Conservation (phyloP, 1,140 invertebrate genomes). For the Heliconius nattereri region DNA sequence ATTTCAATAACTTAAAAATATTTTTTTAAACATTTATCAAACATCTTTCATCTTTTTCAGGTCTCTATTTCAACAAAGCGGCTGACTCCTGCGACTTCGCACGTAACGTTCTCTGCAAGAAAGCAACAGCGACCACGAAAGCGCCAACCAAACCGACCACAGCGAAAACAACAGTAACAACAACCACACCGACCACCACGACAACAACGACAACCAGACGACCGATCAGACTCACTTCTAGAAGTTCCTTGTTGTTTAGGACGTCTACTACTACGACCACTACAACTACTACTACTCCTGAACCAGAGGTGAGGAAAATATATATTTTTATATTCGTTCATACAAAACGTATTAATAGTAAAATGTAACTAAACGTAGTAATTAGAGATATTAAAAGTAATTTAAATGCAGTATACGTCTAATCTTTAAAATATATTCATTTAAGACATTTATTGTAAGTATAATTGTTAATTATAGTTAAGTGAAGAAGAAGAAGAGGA, state of each 20-base stretch:
- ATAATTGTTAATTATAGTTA: conserved; percentile 74
- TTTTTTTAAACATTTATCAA: too few relatives aligned
- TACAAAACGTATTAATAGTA: too few relatives aligned
- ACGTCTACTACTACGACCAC: conserved; percentile 75
- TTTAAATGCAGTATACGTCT: too few relatives aligned
- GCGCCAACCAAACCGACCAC: conserved; percentile 78
- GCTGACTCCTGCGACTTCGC: conserved; percentile 96
- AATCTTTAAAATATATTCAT: too few relatives aligned
- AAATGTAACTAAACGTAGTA: too few relatives aligned
- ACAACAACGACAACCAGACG: conserved; percentile 76
- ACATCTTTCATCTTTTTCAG: conserved; percentile 60
- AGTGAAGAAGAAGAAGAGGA: conserved; percentile 84
- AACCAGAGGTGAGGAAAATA: conserved; percentile 55
- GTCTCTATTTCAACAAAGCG: conserved; percentile 93
- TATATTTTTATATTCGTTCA: too few relatives aligned
- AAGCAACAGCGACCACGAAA: conserved; percentile 78
- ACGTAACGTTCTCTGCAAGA: conserved; percentile 91
- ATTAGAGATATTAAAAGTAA: too few relatives aligned
- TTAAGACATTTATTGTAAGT: too few relatives aligned
- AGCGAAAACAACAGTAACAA: conserved; percentile 76
- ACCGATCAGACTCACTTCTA: conserved; percentile 69
- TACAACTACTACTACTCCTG: conserved; percentile 44
- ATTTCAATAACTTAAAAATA: too few relatives aligned
- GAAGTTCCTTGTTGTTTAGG: conserved; percentile 63
- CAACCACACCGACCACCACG: conserved; percentile 71